phyloP scores from a whole-genome alignment of 2,888 invertebrate genomes.

The Drosophila lutescens region DNA sequence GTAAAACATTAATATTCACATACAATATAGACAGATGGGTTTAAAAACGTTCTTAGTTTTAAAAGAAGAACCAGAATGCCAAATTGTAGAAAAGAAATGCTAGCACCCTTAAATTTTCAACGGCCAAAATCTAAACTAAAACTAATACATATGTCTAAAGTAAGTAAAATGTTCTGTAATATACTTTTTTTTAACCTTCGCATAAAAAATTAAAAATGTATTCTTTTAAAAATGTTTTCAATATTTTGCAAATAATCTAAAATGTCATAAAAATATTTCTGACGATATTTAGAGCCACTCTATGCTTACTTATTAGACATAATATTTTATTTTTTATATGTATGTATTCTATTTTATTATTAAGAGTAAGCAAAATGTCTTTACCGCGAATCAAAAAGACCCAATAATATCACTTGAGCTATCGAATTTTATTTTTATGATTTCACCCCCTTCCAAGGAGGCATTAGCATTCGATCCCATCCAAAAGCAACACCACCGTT shows the following conservation, averaged over 20 bases:
- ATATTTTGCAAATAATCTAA: neutral
- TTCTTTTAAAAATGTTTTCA: neutral
- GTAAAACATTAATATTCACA: too few relatives aligned
- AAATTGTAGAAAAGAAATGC: too few relatives aligned
- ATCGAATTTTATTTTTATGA: slow-evolving; percentile 14
- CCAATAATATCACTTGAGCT: slow-evolving; percentile 21
- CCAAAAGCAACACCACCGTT: slow-evolving; percentile 16
- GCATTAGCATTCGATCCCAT: slow-evolving; percentile 25
- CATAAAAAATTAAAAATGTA: neutral
- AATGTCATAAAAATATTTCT: neutral
- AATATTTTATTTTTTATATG: too few relatives aligned
- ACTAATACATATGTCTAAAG: too few relatives aligned
- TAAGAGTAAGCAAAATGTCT: neutral
- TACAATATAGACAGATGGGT: too few relatives aligned
- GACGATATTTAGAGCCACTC: too few relatives aligned
- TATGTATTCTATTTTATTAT: neutral
- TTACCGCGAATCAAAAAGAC: neutral
- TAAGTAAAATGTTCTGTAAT: too few relatives aligned
- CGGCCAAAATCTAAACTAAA: too few relatives aligned
- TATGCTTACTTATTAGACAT: too few relatives aligned
- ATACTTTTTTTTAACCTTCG: neutral
- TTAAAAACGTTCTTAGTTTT: too few relatives aligned
- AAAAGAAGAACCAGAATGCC: too few relatives aligned
- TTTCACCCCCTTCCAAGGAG: slow-evolving; percentile 8
- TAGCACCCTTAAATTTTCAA: too few relatives aligned